These are phyloP conservation scores for Plodia interpunctella DNA, from an alignment of 1,140 invertebrate genomes.

Conservation along the genomic window DNA sequence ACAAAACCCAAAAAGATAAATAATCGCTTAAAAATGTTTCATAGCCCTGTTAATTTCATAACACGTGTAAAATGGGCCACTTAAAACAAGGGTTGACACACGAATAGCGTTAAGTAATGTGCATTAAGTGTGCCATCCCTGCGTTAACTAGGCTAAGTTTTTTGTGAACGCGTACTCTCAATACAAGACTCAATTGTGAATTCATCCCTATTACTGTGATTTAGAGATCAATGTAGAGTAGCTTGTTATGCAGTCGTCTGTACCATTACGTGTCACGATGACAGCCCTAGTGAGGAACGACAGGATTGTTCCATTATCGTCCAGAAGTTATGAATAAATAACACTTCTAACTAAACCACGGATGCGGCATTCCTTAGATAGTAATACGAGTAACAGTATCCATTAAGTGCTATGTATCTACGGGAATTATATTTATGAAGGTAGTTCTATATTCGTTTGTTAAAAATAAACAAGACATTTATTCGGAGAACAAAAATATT, in stretches of 20 bases:
- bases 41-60: background rate
- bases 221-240: too few relatives aligned
- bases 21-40: constrained; percentile 6
- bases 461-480: too few relatives aligned
- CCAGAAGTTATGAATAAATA: constrained; percentile 61
- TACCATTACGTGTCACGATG: constrained; percentile 58
- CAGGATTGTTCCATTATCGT: constrained; percentile 74
- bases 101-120: constrained; percentile 16
- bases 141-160: constrained; percentile 45
- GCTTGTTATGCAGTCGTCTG: background rate
- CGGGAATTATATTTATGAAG: too few relatives aligned
- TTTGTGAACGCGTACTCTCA: constrained; percentile 34
- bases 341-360: constrained; percentile 45
- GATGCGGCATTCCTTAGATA: constrained; percentile 34
- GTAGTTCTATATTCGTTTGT: too few relatives aligned
- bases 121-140: constrained; percentile 27
- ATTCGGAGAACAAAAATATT: too few relatives aligned
- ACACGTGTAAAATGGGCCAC: background rate
- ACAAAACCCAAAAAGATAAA: background rate
- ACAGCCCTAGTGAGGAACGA: constrained; percentile 58
- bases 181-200: too few relatives aligned
- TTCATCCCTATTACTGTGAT: too few relatives aligned
- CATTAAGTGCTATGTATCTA: too few relatives aligned
- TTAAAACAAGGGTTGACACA: constrained; percentile 11
- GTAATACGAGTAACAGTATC: too few relatives aligned